These are phyloP conservation scores for Cheirogaleus medius DNA, from an alignment of 2,113 vertebrate genomes.

Conservation along the genomic window DNA sequence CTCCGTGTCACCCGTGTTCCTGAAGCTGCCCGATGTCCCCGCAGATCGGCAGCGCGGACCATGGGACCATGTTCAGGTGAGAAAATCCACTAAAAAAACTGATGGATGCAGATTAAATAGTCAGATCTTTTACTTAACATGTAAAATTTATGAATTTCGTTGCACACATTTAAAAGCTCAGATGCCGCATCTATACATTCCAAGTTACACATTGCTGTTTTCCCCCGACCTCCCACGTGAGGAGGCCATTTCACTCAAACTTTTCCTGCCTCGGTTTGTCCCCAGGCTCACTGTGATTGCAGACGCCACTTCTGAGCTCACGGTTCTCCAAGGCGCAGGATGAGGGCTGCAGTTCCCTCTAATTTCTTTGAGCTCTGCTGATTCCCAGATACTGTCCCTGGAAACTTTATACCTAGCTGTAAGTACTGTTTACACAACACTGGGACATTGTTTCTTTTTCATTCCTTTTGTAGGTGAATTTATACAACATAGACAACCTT, in stretches of 20 bases:
- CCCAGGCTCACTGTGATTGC: no score
- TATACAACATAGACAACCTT: neutral
- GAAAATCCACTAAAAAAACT: neutral
- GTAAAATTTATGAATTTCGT: neutral
- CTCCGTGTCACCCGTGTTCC: neutral
- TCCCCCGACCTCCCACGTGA: fast-evolving
- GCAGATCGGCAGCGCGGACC: neutral
- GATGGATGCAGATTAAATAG: neutral
- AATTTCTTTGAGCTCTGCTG: neutral
- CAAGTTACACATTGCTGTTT: neutral
- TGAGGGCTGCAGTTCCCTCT: neutral
- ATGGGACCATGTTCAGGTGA: neutral
- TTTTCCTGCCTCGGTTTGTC: fast-evolving
- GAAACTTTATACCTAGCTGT: neutral
- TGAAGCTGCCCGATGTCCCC: neutral
- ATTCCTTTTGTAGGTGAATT: neutral
- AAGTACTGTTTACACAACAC: neutral
- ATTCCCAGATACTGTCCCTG: neutral
- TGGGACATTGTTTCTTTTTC: neutral
- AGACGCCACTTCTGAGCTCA: neutral
- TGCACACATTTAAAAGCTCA: neutral
- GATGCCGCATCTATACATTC: neutral
- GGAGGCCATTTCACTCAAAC: fast-evolving
- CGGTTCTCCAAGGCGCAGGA: fast-evolving
- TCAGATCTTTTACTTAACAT: neutral